These are phyloP conservation scores for Araneus ventricosus DNA, from an alignment of 1,140 invertebrate species.

Conservation along the genomic window DNA sequence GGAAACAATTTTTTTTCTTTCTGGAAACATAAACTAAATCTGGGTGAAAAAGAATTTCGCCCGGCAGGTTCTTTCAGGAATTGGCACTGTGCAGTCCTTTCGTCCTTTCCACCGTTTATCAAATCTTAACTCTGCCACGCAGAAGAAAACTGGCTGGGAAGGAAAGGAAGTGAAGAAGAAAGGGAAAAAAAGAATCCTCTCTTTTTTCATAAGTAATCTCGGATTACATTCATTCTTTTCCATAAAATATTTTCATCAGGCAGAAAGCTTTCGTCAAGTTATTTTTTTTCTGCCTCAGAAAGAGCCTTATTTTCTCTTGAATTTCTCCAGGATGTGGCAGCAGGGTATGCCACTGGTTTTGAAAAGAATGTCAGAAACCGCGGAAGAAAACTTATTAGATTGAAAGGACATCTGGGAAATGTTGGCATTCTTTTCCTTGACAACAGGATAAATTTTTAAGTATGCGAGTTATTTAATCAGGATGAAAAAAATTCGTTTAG, in stretches of 20 bases:
- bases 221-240: slow-evolving; percentile 63
- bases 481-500: too few species aligned
- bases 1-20: slow-evolving; percentile 74
- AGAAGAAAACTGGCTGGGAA: slow-evolving; percentile 31
- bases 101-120: slow-evolving; percentile 62
- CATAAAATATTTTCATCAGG: slow-evolving; percentile 43
- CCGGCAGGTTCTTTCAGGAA: slow-evolving; percentile 42
- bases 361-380: not conserved
- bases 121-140: slow-evolving; percentile 65
- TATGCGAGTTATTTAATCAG: not conserved
- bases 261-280: not conserved
- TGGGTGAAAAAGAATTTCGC: slow-evolving; percentile 72
- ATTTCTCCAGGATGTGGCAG: not conserved
- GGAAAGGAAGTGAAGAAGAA: not conserved
- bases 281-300: not conserved
- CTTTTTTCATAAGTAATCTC: slow-evolving; percentile 28
- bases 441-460: not conserved
- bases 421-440: not conserved
- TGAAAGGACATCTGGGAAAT: not conserved
- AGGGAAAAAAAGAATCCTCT: not conserved
- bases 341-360: not conserved
- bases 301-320: not conserved
- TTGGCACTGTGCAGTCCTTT: slow-evolving; percentile 4
- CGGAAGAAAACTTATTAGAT: not conserved
- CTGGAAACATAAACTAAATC: too few species aligned